These are phyloP conservation scores for Tonatia bakeri DNA, from an alignment of 2,113 vertebrate genomes.

Conservation along the genomic window DNA sequence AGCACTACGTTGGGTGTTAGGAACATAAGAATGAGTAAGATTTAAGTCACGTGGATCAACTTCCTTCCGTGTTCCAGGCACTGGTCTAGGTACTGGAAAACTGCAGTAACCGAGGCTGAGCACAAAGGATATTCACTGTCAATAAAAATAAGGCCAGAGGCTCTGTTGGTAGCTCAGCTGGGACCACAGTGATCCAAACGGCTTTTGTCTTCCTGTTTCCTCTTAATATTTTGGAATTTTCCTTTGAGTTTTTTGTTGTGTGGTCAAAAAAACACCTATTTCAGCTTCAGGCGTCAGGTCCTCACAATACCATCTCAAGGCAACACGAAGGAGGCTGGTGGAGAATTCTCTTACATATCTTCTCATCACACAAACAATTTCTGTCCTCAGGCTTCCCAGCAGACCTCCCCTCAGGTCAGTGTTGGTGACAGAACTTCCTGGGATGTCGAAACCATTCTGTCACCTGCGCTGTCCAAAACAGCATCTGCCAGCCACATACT, in stretches of 20 bases:
- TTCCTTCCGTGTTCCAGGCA: not conserved
- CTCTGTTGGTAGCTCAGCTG: not conserved
- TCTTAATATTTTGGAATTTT: not conserved
- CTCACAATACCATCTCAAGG: not conserved
- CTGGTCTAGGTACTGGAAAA: not conserved
- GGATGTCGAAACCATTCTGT: not conserved
- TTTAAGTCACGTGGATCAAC: not conserved
- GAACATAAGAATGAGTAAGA: not conserved
- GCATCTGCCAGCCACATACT: not conserved
- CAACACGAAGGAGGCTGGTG: not conserved
- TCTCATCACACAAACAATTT: not conserved
- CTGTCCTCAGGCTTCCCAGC: not conserved
- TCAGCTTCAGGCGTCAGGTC: not conserved
- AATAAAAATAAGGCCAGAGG: not conserved
- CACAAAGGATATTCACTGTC: not conserved
- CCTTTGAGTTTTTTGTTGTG: not conserved
- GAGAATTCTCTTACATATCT: not conserved
- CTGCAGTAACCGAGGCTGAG: not conserved
- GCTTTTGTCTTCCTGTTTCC: not conserved
- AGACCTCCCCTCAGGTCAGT: not conserved
- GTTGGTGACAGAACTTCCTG: not conserved
- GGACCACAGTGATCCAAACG: not conserved
- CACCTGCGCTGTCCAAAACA: not conserved
- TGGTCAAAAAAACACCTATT: not conserved
- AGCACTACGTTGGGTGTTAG: not conserved